Evolutionary conservation across 2,888 invertebrate species (phyloP), one percentile per base, ranked within the genome.

Genomic region (Mechanitis messenoides): DNA sequence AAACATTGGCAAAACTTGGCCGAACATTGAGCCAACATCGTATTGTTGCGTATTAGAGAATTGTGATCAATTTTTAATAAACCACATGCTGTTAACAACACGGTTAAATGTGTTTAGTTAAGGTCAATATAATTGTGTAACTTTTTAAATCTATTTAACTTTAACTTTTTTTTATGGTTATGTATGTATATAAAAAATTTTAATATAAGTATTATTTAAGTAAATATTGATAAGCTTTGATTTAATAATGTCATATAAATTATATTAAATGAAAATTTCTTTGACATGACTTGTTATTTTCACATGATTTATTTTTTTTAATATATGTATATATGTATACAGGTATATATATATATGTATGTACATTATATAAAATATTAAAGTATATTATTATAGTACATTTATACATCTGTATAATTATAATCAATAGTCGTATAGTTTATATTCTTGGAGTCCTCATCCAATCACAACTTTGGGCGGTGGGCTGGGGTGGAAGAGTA

Each of bases 401-500:
- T 42, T 9, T 7, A 42, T 42, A 42, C 42, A 46, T 58, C 53
- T 59, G 61, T 61, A 58, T 55, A 59, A 62, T 66, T 53, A 55
- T 61, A 62, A 64, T 66, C 64, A 60, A 61, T 56, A 61, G 58
- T 46, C 53, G 54, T 46, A 58, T 33, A 58, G 58, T 55, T 57
- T 50, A 46, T 50, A 58, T 62, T 68, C 66, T 66, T 68, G 56
- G 57, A 46, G 62, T 61, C 59, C 55, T 60, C 61, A 62, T 63
- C 73, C 73, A 73, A 73, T 73, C 73, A 70, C 67, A 53, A 68
- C 68, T 53, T 45, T 58, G 69, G 69, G 71, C 71, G 71, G 66
- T 60, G 45, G 68, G 71, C 69, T 68, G 70, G 61, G 64, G 62
- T 65, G 54, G 53, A 66, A 62, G 66, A 66, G 65, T 62, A 70